Base-by-base conservation (phyloP, 2,888 invertebrate genomes). In the Crematogaster levior region DNA sequence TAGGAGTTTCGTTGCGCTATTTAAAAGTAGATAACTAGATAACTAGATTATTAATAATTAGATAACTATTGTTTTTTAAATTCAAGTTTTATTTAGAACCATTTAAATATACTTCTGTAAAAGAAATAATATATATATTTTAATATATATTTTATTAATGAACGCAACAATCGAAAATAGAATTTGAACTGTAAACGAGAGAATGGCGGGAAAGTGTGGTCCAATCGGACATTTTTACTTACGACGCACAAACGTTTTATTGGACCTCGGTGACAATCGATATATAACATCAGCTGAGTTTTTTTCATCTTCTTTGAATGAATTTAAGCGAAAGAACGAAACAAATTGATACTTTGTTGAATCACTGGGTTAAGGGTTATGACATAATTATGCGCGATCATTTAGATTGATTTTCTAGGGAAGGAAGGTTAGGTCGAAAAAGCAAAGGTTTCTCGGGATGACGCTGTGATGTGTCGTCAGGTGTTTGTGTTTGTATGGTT, bases 161-260 rank as follows among this genome's bases (percentile, higher is more conserved):
- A 46, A 43, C 6, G 15, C 15, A 10, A 43, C 9, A 21, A 15
- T 63, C 4, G 5, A 43, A 27, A 0, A 4, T 48, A 12, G n/a
- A 30, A 48, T 68, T 48, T 51, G 27, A 43, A 46, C 4, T 12
- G 3, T 27, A 43, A 68, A 10, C 21, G 3, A 75, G 56, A 46
- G 5, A 82, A 83, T 58, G 88, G 91, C 92, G 92, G 91, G 88
- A 92, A 91, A 83, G 0, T 18, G 2, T 56, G 10, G 60, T 27
- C 92, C 91, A 92, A 92, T 92, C 72, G n/a, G 24, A 5, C 1
- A 5, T 6, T 66, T 73, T 87, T 90, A 85, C 88, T 91, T 92
- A 90, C 92, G 92, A 91, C 93, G 93, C 93, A 93, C 86, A 92
- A 92, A 80, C 85, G 21, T 56, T 53, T 43, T 68, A 92, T 93